These are phyloP conservation scores for Cryptops parisi DNA, from an alignment of 2,888 invertebrate species.

Conservation along the genomic window DNA sequence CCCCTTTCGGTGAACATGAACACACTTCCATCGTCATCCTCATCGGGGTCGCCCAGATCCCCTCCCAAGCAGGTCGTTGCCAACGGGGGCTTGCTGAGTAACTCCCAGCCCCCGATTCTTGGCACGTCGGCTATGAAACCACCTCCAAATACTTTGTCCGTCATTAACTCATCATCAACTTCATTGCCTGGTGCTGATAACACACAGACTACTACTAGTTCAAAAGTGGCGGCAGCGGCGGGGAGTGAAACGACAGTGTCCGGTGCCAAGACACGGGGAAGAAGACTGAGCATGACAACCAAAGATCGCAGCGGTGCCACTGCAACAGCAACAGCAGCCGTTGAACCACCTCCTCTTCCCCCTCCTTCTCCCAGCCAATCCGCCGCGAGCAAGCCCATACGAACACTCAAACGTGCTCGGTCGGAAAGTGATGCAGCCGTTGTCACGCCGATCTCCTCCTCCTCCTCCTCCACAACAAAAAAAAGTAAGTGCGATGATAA, in stretches of 20 bases:
- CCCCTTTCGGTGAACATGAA: neutral
- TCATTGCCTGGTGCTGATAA: neutral
- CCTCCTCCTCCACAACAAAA: slow-evolving; percentile 8
- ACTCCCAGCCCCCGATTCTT: slow-evolving; percentile 1
- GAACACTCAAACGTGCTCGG: slow-evolving; percentile 18
- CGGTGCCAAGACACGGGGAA: neutral
- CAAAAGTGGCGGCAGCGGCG: neutral
- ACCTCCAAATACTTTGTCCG: slow-evolving; percentile 2
- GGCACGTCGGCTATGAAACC: slow-evolving; percentile 5
- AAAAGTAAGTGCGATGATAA: slow-evolving; percentile 13
- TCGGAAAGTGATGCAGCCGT: slow-evolving; percentile 18
- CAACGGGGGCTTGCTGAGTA: neutral
- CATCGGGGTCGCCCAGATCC: neutral
- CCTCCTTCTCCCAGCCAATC: slow-evolving; percentile 12
- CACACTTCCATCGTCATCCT: neutral
- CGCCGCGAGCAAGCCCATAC: slow-evolving; percentile 16
- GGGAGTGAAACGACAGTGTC: neutral
- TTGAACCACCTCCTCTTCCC: too few relatives aligned
- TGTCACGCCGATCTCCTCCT: too few relatives aligned
- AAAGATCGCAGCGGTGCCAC: neutral
- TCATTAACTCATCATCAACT: slow-evolving; percentile 6
- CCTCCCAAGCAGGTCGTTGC: slow-evolving; percentile 1
- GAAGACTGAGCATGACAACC: neutral
- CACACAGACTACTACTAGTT: neutral
- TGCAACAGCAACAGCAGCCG: too few relatives aligned